These are phyloP conservation scores for Ammodytes dubius DNA, from an alignment of 2,113 vertebrate genomes.

Conservation along the genomic window DNA sequence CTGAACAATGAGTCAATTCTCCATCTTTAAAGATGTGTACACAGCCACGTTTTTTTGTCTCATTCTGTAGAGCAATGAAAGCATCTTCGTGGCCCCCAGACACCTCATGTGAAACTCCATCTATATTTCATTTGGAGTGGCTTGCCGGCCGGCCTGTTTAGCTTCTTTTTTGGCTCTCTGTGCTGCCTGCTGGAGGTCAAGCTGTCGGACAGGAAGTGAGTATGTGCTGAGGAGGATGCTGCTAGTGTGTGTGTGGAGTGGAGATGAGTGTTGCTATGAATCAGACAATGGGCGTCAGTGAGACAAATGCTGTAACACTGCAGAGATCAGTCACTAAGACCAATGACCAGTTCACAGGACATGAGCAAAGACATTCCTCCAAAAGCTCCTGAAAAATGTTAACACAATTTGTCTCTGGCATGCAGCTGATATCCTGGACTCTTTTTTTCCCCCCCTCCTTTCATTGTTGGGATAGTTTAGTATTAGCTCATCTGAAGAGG, in stretches of 20 bases:
- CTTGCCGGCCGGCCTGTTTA: conserved; percentile 11
- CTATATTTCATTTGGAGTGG: conserved; percentile 56
- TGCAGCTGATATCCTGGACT: conserved; percentile 34
- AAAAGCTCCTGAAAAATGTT: conserved; percentile 27
- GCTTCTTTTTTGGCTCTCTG: conserved; percentile 24
- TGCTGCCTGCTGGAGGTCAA: conserved; percentile 48
- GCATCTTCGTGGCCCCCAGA: conserved; percentile 24
- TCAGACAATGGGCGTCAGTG: conserved; percentile 48
- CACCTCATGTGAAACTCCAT: conserved; percentile 41
- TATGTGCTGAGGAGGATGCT: conserved; percentile 43
- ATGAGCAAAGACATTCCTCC: conserved; percentile 50
- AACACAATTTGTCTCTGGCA: conserved; percentile 13
- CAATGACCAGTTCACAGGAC: conserved; percentile 52
- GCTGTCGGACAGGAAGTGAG: conserved; percentile 72
- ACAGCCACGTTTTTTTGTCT: conserved; percentile 35
- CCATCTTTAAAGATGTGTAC: conserved; percentile 4
- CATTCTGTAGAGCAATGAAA: conserved; percentile 31
- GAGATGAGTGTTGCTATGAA: conserved; percentile 66
- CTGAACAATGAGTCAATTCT: conserved; percentile 33
- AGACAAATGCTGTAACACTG: conserved; percentile 25
- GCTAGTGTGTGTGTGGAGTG: conserved; percentile 30
- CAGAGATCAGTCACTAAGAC: conserved; percentile 44
- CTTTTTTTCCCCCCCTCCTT: conserved; percentile 11
- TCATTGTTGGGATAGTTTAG: conserved; percentile 47
- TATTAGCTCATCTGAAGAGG: conserved; percentile 39